A percentile compares a stretch with the other conserved stretches of the same genome.
Evolutionary conservation across 2,113 vertebrate genomes (phyloP).

Genomic region (Myxocyprinus asiaticus): DNA sequence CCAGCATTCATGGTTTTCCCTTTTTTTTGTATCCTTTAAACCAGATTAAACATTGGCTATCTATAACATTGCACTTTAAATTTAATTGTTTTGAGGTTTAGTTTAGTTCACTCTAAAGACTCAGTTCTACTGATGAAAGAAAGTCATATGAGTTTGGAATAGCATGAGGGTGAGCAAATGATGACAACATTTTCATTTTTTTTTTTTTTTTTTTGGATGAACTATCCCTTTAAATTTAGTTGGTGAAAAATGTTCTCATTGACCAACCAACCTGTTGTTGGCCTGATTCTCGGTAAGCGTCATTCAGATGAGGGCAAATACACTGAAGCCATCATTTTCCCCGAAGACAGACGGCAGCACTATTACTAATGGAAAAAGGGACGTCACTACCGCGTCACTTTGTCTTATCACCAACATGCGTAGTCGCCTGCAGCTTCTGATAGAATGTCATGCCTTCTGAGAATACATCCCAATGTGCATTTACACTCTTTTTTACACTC

Average conservation of each 20-base stretch:
- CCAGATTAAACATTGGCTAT: too few species aligned
- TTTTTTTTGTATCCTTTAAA: too few species aligned
- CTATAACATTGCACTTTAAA: too few species aligned
- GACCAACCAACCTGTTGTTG: too few species aligned
- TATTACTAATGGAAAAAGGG: neutral
- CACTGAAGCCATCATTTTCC: neutral
- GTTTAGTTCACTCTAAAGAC: neutral
- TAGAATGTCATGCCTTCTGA: constrained; percentile 2
- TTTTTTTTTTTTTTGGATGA: too few species aligned
- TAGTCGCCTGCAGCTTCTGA: constrained; percentile 38
- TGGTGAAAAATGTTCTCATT: too few species aligned
- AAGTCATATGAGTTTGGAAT: too few species aligned
- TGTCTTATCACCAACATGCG: constrained; percentile 44
- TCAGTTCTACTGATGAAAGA: too few species aligned
- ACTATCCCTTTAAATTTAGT: neutral
- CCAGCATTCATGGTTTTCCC: constrained; percentile 29
- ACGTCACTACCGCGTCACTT: constrained; percentile 40
- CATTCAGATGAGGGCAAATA: neutral
- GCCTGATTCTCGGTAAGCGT: neutral
- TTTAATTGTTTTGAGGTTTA: neutral
- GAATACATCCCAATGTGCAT: neutral
- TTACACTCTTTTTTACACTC: too few species aligned
- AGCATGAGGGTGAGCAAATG: too few species aligned
- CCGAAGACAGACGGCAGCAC: neutral
- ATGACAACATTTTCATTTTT: too few species aligned